phyloP scores from a whole-genome alignment of 2,797 vertebrate species.

The Valencia hispanica region DNA sequence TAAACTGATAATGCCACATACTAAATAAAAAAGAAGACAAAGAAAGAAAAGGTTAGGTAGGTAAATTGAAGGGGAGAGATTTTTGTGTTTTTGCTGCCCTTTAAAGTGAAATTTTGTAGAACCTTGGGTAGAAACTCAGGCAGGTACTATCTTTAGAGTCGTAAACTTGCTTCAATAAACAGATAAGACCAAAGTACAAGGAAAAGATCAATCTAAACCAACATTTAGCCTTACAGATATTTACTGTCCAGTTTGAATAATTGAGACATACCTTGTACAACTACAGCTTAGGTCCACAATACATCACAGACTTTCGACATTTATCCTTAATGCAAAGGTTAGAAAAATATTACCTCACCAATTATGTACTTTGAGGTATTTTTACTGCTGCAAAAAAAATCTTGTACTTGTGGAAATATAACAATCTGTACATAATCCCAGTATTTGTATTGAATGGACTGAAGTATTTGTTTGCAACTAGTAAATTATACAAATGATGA shows the following conservation, averaged over 20 bases:
- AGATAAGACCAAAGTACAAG: background rate
- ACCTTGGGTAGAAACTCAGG: constrained; percentile 35
- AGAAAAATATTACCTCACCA: background rate
- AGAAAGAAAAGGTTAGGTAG: background rate
- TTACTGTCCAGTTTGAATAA: background rate
- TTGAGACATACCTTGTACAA: background rate
- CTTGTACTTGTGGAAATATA: background rate
- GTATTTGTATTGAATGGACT: no score
- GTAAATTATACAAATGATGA: background rate
- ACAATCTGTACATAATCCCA: background rate
- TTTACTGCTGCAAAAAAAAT: no score
- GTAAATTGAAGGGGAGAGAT: constrained; percentile 28
- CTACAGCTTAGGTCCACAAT: background rate
- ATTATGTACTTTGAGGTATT: background rate
- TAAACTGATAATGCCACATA: background rate
- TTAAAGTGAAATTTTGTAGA: constrained; percentile 25
- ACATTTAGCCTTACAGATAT: background rate
- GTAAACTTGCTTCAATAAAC: constrained; percentile 1
- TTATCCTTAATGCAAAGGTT: background rate
- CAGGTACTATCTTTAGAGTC: constrained; percentile 12
- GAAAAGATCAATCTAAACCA: constrained; percentile 1
- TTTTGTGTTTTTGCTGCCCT: constrained; percentile 18
- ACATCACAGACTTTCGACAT: background rate
- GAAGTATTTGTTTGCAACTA: background rate
- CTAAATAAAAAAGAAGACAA: background rate